Evolutionary conservation across 2,888 invertebrate genomes (phyloP).

Genomic region (Galerucella nymphaeae): DNA sequence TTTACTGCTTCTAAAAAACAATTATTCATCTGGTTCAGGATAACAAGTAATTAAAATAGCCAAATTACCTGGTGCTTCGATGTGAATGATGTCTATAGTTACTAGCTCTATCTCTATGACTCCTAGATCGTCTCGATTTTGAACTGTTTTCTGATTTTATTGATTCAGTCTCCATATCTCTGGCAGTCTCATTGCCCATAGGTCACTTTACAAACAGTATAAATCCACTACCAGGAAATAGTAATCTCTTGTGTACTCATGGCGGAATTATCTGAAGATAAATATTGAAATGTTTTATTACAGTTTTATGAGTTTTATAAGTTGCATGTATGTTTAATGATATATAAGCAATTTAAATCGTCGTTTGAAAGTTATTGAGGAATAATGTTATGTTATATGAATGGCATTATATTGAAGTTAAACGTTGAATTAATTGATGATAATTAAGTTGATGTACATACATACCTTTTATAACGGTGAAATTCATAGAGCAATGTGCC

Average conservation of each 20-base stretch:
- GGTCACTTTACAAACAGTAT: slow-evolving; percentile 26
- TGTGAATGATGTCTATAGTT: slow-evolving; percentile 75
- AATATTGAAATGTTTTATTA: background rate
- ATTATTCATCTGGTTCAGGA: background rate
- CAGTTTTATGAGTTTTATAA: background rate
- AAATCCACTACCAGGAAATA: background rate
- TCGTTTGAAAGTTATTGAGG: background rate
- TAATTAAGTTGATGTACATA: slow-evolving; percentile 11
- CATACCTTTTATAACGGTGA: slow-evolving; percentile 29
- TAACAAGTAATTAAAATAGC: background rate
- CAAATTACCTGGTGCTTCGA: slow-evolving; percentile 72
- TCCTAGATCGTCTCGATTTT: slow-evolving; percentile 78
- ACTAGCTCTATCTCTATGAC: slow-evolving; percentile 67
- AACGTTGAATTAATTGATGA: background rate
- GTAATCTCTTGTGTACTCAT: slow-evolving; percentile 18
- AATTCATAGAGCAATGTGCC: slow-evolving; percentile 31
- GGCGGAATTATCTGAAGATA: slow-evolving; percentile 4
- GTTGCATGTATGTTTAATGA: background rate
- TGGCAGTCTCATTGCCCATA: slow-evolving; percentile 67
- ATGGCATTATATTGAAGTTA: background rate
- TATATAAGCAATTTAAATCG: background rate
- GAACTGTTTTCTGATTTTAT: slow-evolving; percentile 92
- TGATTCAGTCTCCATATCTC: slow-evolving; percentile 92
- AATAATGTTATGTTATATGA: too few species aligned
- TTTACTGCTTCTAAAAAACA: slow-evolving; percentile 67